Conservation (phyloP, 2,888 invertebrate species). For the Cryptocephalus primarius region DNA sequence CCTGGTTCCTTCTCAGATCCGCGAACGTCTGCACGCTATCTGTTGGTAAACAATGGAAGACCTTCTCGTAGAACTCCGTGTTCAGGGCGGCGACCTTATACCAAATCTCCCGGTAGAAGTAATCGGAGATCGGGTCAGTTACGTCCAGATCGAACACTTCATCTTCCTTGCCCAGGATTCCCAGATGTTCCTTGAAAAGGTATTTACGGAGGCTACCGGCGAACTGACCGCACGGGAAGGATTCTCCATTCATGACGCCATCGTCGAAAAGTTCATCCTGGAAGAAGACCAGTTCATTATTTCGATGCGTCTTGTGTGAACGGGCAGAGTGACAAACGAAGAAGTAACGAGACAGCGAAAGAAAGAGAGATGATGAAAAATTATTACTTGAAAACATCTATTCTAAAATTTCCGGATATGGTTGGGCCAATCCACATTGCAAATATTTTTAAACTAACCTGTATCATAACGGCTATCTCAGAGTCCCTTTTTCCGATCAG, state of each 20-base stretch:
- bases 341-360: too few relatives aligned
- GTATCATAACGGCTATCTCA: slow-evolving; percentile 81
- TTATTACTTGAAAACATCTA: too few relatives aligned
- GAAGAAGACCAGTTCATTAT: slow-evolving; percentile 11
- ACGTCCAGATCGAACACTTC: slow-evolving; percentile 44
- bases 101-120: slow-evolving; percentile 83
- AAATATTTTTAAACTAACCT: slow-evolving; percentile 41
- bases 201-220: slow-evolving; percentile 75
- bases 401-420: too few relatives aligned
- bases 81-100: slow-evolving; percentile 67
- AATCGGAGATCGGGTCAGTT: slow-evolving; percentile 67
- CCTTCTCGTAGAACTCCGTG: slow-evolving; percentile 80
- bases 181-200: slow-evolving; percentile 88
- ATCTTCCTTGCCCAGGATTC: slow-evolving; percentile 44
- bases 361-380: too few relatives aligned
- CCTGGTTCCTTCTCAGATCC: slow-evolving; percentile 65
- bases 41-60: slow-evolving; percentile 85
- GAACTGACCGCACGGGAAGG: slow-evolving; percentile 75
- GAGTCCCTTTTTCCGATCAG: slow-evolving; percentile 91
- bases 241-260: slow-evolving; percentile 70
- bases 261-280: slow-evolving; percentile 72
- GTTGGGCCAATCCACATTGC: too few relatives aligned
- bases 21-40: slow-evolving; percentile 71
- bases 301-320: too few relatives aligned
- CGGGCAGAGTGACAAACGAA: too few relatives aligned